These are phyloP conservation scores for Drosophila rufa DNA, from an alignment of 1,140 invertebrate genomes.

Conservation along the genomic window DNA sequence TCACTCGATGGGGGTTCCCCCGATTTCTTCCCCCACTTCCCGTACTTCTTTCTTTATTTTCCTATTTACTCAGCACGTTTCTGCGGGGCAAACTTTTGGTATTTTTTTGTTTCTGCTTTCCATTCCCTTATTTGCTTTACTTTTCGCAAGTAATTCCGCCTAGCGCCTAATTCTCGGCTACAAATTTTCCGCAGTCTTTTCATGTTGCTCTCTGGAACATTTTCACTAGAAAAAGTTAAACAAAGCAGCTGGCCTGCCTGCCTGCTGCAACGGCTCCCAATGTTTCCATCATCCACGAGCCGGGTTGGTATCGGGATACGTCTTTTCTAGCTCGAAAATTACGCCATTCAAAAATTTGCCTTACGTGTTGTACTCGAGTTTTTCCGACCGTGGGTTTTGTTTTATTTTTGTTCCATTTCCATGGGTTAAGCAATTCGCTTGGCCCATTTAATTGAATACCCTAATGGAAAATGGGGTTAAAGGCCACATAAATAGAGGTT, in stretches of 20 bases:
- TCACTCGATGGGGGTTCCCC: conserved; percentile 7
- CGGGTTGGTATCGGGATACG: conserved; percentile 22
- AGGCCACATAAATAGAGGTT: neutral
- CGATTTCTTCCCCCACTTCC: neutral
- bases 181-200: conserved; percentile 42
- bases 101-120: conserved; percentile 30
- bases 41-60: neutral
- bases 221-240: conserved; percentile 60
- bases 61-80: conserved; percentile 28
- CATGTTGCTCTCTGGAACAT: conserved; percentile 27
- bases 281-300: conserved; percentile 17
- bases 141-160: conserved; percentile 70
- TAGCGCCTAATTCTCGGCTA: conserved; percentile 71
- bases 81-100: conserved; percentile 62
- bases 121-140: conserved; percentile 70
- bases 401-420: conserved; percentile 26
- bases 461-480: conserved; percentile 18
- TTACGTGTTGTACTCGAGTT: conserved; percentile 53
- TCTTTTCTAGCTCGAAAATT: conserved; percentile 51
- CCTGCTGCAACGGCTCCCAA: conserved; percentile 63
- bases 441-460: conserved; percentile 55
- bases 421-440: conserved; percentile 47
- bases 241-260: conserved; percentile 50
- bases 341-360: conserved; percentile 75
- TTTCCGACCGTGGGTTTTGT: neutral